Evolutionary conservation across 2,797 vertebrate genomes (phyloP).

Genomic region (Micrastur ruficollis): DNA sequence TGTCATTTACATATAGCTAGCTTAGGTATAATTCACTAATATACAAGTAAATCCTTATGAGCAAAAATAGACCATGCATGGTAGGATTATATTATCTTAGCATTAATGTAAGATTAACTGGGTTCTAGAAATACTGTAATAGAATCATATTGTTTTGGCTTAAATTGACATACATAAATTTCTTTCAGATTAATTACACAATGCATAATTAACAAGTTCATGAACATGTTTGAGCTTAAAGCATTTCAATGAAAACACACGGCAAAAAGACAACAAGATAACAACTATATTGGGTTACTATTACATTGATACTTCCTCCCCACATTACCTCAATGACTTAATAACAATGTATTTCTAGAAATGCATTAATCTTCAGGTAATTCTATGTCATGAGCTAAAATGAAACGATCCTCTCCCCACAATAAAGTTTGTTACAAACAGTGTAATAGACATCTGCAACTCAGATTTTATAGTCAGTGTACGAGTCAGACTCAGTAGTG

Average conservation of each 20-base stretch:
- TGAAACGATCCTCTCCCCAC: neutral
- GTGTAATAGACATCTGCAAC: neutral
- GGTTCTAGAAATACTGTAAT: neutral
- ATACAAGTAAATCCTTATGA: neutral
- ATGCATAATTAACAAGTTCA: neutral
- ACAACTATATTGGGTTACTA: neutral
- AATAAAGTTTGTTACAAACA: neutral
- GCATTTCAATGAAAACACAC: neutral
- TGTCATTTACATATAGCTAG: neutral
- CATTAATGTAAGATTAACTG: neutral
- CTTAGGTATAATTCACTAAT: neutral
- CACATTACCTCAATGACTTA: neutral
- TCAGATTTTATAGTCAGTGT: neutral
- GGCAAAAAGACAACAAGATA: neutral
- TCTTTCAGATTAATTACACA: neutral
- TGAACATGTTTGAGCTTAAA: neutral
- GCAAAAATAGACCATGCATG: neutral
- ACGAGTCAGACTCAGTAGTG: neutral
- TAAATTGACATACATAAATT: neutral
- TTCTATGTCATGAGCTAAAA: neutral
- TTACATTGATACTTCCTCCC: neutral
- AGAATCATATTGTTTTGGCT: neutral
- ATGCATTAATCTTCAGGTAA: neutral
- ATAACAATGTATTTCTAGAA: neutral
- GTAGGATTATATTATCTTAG: neutral